These are phyloP conservation scores for Bos javanicus DNA, from an alignment of 2,113 vertebrate genomes.

Conservation along the genomic window DNA sequence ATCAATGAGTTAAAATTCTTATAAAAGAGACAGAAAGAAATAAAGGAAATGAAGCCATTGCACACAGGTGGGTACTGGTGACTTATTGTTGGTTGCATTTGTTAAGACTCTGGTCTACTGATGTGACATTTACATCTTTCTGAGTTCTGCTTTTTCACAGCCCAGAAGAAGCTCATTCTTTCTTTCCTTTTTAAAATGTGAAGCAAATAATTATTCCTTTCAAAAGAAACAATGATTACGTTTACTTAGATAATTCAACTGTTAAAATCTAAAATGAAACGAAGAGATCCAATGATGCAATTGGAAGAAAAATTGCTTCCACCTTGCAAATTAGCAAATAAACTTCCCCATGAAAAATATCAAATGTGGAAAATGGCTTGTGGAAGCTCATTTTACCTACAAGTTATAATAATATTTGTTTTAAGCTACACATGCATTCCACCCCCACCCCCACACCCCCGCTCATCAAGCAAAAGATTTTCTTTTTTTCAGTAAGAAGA, in stretches of 20 bases:
- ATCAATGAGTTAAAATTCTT: neutral
- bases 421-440: neutral
- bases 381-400: neutral
- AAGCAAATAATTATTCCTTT: neutral
- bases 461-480: neutral
- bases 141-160: neutral
- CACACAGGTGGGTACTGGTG: neutral
- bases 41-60: neutral
- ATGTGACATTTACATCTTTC: neutral
- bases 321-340: neutral
- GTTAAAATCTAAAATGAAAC: neutral
- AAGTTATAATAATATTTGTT: neutral
- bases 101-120: neutral
- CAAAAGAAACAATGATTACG: neutral
- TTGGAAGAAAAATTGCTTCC: neutral
- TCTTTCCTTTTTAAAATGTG: neutral
- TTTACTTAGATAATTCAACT: neutral
- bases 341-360: neutral
- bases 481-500: neutral
- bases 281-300: neutral
- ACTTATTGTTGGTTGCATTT: neutral
- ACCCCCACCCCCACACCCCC: accelerated
- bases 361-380: neutral
- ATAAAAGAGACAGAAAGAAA: neutral
- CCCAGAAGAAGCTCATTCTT: neutral